phyloP scores from a whole-genome alignment of 1,140 invertebrate genomes.

The Leptonema lineaticorne region DNA sequence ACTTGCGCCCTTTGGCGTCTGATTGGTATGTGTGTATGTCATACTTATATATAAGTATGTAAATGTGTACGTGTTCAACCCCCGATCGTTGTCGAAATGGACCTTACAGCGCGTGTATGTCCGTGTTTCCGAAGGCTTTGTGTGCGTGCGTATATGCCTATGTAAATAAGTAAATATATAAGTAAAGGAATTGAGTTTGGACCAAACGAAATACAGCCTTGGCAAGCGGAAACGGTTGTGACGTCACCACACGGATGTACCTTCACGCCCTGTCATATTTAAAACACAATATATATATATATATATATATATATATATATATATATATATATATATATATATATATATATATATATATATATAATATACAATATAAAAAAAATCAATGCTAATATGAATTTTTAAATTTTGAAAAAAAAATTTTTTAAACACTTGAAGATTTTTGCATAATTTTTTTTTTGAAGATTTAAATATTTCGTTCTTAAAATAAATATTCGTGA shows the following conservation, averaged over 20 bases:
- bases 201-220: slow-evolving; percentile 24
- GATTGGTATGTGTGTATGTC: not conserved
- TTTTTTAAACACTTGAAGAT: no score
- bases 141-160: slow-evolving; percentile 30
- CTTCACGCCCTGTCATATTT: not conserved
- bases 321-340: no score
- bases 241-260: not conserved
- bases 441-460: no score
- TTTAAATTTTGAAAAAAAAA: no score
- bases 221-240: slow-evolving; percentile 2
- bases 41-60: not conserved
- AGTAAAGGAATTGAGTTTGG: slow-evolving; percentile 37
- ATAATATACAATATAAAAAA: no score
- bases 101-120: slow-evolving; percentile 16
- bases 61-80: not conserved
- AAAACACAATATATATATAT: no score
- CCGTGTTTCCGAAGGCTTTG: slow-evolving; percentile 14
- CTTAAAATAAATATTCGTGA: no score
- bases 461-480: no score
- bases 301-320: no score
- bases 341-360: no score
- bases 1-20: no score
- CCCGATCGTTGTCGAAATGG: slow-evolving; percentile 1
- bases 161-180: slow-evolving; percentile 38
- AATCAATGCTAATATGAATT: no score